phyloP scores from a whole-genome alignment of 1,140 invertebrate species.

The Zaprionus tsacasi region DNA sequence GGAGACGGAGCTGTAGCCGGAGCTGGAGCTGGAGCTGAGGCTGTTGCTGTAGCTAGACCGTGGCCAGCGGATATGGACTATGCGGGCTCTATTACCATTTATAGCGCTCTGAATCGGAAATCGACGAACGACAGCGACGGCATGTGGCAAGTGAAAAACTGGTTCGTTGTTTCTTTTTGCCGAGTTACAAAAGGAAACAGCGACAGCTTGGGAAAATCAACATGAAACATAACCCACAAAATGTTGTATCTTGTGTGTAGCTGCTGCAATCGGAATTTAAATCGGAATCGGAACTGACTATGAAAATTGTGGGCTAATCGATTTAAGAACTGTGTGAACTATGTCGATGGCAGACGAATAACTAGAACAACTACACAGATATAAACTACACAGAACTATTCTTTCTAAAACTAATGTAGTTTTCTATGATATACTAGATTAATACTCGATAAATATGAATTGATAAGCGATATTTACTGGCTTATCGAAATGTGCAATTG shows the following conservation, averaged over 20 bases:
- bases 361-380: no score
- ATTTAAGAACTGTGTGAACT: no score
- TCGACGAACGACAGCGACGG: background rate
- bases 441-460: no score
- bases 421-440: no score
- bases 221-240: background rate
- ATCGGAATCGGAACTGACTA: background rate
- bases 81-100: conserved; percentile 45
- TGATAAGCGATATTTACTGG: no score
- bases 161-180: background rate
- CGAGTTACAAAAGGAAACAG: background rate
- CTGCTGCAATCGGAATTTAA: background rate
- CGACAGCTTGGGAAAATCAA: conserved; percentile 5
- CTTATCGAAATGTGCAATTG: no score
- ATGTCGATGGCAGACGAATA: no score
- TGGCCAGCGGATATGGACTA: conserved; percentile 39
- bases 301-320: background rate
- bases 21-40: background rate
- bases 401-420: no score
- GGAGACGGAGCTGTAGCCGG: background rate
- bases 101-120: conserved; percentile 29
- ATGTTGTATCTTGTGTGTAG: background rate
- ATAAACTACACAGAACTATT: no score
- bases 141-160: background rate
- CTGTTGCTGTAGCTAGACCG: background rate